Percentiles rank a stretch among this genome's conserved stretches.
Evolutionary conservation across 2,888 invertebrate genomes (phyloP).

Genomic region (Cataglyphis cursor): DNA sequence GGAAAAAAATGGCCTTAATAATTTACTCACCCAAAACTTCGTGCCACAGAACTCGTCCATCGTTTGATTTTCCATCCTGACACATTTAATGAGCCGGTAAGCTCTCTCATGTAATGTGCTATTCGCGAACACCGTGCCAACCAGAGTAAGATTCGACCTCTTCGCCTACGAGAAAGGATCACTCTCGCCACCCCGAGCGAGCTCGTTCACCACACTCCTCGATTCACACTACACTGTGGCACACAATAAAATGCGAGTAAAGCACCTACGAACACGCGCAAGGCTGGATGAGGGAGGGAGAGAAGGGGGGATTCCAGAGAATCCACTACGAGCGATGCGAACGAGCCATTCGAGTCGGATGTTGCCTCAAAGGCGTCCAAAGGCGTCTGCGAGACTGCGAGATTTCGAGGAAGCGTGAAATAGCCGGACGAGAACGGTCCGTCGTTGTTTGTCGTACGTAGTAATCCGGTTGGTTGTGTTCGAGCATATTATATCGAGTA

Average conservation of each 20-base stretch:
- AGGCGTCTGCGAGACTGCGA: background rate
- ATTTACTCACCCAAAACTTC: conserved; percentile 92
- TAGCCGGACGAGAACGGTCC: background rate
- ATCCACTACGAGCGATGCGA: background rate
- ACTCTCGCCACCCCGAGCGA: background rate
- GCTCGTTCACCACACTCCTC: background rate
- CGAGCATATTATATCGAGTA: background rate
- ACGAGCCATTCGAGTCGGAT: background rate
- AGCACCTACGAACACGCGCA: background rate
- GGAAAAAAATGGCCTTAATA: background rate
- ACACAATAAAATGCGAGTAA: background rate
- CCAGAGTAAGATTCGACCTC: background rate
- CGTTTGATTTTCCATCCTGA: conserved; percentile 88
- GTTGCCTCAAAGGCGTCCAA: background rate
- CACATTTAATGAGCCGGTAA: conserved; percentile 67
- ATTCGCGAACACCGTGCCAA: background rate
- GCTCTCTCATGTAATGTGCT: background rate
- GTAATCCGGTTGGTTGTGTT: background rate
- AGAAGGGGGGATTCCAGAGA: background rate
- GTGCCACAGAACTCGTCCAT: conserved; percentile 94
- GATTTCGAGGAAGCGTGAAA: background rate
- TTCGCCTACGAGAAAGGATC: background rate
- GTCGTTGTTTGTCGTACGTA: background rate
- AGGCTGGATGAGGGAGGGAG: background rate
- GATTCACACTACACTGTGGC: background rate